Evolutionary conservation across 2,113 vertebrate genomes (phyloP).

Genomic region (Gasterosteus aculeatus): DNA sequence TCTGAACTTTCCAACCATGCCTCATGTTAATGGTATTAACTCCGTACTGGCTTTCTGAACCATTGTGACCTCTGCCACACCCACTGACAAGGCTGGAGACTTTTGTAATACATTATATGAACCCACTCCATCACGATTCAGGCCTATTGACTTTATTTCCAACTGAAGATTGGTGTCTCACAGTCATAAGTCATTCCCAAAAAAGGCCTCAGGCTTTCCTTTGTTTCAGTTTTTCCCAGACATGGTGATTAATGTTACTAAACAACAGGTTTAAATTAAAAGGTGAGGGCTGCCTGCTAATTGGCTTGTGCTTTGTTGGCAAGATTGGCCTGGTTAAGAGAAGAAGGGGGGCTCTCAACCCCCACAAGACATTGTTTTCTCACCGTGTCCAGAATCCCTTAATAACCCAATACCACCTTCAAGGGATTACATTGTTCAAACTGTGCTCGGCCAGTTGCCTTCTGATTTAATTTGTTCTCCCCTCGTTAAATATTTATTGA

Average conservation of each 20-base stretch:
- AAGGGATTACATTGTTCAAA: slow-evolving; percentile 71
- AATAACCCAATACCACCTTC: slow-evolving; percentile 55
- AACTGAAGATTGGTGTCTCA: slow-evolving; percentile 32
- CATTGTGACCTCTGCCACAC: slow-evolving; percentile 64
- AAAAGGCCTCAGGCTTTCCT: slow-evolving; percentile 38
- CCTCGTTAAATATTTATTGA: slow-evolving; percentile 69
- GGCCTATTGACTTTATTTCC: slow-evolving; percentile 34
- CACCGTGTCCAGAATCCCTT: slow-evolving; percentile 49
- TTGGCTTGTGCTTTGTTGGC: slow-evolving; percentile 64
- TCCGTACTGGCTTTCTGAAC: slow-evolving; percentile 56
- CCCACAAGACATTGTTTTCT: slow-evolving; percentile 57
- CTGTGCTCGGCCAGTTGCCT: slow-evolving; percentile 68
- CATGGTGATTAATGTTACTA: slow-evolving; percentile 54
- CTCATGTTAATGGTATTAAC: slow-evolving; percentile 73
- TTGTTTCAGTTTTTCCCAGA: slow-evolving; percentile 65
- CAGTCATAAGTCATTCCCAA: slow-evolving; percentile 42
- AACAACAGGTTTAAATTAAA: slow-evolving; percentile 66
- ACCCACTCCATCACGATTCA: slow-evolving; percentile 43
- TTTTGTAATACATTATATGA: neutral
- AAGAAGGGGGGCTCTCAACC: slow-evolving; percentile 42
- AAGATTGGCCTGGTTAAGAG: slow-evolving; percentile 50
- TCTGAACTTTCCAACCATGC: slow-evolving; percentile 48
- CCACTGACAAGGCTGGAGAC: slow-evolving; percentile 15
- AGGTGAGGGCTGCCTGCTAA: slow-evolving; percentile 60
- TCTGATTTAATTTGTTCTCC: slow-evolving; percentile 72